A percentile compares a stretch with the other conserved stretches of the same genome.
Conservation (phyloP, 2,888 invertebrate genomes). For the Baronia brevicornis region DNA sequence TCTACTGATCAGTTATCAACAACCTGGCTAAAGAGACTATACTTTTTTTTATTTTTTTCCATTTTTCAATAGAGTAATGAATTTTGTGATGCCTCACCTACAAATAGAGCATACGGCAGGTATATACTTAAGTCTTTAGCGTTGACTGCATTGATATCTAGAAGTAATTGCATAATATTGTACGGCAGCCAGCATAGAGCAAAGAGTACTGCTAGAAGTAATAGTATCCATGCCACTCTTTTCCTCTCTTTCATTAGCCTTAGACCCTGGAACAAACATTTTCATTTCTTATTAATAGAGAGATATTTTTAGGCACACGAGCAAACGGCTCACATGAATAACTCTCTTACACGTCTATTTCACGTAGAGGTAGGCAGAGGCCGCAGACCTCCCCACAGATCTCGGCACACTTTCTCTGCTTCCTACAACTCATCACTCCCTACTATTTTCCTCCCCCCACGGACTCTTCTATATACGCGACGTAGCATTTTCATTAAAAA, state of each 20-base stretch:
- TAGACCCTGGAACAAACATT: slow-evolving; percentile 59
- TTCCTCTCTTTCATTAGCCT: slow-evolving; percentile 81
- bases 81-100: slow-evolving; percentile 46
- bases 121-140: slow-evolving; percentile 51
- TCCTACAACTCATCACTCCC: too few relatives aligned
- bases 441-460: too few relatives aligned
- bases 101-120: slow-evolving; percentile 79
- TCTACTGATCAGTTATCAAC: too few relatives aligned
- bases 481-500: too few relatives aligned
- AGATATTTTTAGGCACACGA: background rate
- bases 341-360: too few relatives aligned
- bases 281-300: background rate
- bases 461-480: too few relatives aligned
- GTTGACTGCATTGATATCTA: slow-evolving; percentile 73
- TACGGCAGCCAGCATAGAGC: slow-evolving; percentile 84
- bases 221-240: slow-evolving; percentile 81
- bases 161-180: slow-evolving; percentile 78
- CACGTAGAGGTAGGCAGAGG: too few relatives aligned
- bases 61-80: slow-evolving; percentile 6
- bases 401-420: too few relatives aligned
- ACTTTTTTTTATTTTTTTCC: background rate
- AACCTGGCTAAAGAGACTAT: background rate
- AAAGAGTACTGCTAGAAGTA: slow-evolving; percentile 80
- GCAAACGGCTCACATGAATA: background rate
- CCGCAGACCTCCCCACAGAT: too few relatives aligned